Conservation (phyloP, 1,140 invertebrate genomes). For the Penaeus indicus region DNA sequence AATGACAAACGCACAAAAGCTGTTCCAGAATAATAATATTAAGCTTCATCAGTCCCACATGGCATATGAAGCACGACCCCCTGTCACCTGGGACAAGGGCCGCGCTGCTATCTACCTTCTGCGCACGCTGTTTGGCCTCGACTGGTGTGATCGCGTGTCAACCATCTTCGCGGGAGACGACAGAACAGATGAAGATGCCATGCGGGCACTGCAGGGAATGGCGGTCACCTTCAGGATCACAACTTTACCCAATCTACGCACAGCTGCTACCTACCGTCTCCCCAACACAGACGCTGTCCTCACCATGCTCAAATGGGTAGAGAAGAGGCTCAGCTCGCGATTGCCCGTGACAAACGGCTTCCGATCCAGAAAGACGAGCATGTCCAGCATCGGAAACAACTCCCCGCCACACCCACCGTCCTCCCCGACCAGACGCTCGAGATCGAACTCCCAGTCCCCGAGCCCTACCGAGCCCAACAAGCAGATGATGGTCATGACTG, state of each 20-base stretch:
- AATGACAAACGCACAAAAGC: conserved; percentile 77
- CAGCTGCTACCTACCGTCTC: conserved; percentile 85
- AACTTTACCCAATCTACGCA: conserved; percentile 86
- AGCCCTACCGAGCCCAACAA: conserved; percentile 32
- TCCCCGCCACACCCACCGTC: conserved; percentile 21
- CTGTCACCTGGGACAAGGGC: conserved; percentile 90
- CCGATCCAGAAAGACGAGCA: conserved; percentile 42
- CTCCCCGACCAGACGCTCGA: conserved; percentile 39
- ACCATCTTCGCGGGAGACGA: conserved; percentile 94
- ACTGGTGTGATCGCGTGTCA: conserved; percentile 90
- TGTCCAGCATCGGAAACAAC: conserved; percentile 42
- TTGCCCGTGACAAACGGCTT: conserved; percentile 32
- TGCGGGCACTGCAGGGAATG: conserved; percentile 83
- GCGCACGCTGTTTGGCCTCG: conserved; percentile 88
- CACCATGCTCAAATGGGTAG: conserved; percentile 90
- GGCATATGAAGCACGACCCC: conserved; percentile 88
- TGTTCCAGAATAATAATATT: conserved; percentile 83
- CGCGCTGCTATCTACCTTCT: conserved; percentile 91
- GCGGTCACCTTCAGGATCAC: conserved; percentile 90
- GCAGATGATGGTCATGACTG: conserved; percentile 52
- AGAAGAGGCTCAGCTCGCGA: conserved; percentile 80
- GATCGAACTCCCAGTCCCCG: conserved; percentile 45
- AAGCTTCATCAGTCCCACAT: conserved; percentile 83
- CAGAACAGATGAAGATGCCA: conserved; percentile 91
- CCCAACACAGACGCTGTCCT: conserved; percentile 89